Conservation (phyloP, 2,888 invertebrate genomes). For the Oscheius sp. region DNA sequence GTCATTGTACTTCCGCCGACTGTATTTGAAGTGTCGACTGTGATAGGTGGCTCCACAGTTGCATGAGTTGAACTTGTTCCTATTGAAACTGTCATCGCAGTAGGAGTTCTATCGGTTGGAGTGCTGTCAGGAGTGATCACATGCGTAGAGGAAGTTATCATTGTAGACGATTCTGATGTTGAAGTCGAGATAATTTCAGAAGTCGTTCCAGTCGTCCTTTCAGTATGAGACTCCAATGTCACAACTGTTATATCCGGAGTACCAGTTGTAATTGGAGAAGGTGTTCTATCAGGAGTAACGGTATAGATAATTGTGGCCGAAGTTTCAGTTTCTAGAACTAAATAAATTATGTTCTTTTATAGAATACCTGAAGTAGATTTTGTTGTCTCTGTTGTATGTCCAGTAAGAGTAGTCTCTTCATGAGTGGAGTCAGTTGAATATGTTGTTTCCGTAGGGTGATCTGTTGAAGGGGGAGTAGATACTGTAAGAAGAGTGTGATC, state of each 20-base stretch:
- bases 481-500: slow-evolving; percentile 3
- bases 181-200: neutral
- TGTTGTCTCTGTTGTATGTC: neutral
- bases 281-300: neutral
- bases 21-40: neutral
- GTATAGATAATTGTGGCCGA: neutral
- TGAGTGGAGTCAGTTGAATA: neutral
- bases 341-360: neutral
- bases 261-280: neutral
- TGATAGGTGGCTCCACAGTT: neutral
- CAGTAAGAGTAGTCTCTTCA: neutral
- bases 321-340: neutral
- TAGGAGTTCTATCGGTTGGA: neutral
- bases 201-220: neutral
- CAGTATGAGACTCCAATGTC: neutral
- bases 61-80: neutral
- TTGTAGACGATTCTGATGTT: neutral
- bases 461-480: too few species aligned
- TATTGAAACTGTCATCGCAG: neutral
- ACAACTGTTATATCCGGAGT: neutral
- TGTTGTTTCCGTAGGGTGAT: neutral
- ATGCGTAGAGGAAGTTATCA: neutral
- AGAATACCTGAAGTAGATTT: neutral
- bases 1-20: neutral
- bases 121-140: slow-evolving; percentile 4